Evolutionary conservation across 2,888 invertebrate species (phyloP).

Genomic region (Dynastes hyllus): DNA sequence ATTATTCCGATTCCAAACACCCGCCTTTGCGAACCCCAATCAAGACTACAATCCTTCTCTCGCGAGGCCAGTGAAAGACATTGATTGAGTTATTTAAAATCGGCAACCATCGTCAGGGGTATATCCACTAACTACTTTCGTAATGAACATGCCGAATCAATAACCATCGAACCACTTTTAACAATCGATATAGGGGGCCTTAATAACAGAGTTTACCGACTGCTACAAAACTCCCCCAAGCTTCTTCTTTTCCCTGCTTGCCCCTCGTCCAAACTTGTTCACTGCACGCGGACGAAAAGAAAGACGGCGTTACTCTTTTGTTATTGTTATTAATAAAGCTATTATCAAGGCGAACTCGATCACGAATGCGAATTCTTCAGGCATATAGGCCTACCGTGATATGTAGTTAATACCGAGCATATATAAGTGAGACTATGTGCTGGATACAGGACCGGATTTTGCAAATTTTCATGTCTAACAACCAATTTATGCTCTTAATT

Average conservation of each 20-base stretch:
- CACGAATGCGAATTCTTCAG: slow-evolving; percentile 16
- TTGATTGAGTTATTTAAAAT: slow-evolving; percentile 22
- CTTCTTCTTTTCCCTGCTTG: background rate
- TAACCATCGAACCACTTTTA: slow-evolving; percentile 19
- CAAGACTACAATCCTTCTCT: background rate
- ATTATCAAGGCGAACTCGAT: slow-evolving; percentile 16
- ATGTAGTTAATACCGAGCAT: background rate
- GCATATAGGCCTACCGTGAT: slow-evolving; percentile 1
- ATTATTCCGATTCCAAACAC: no score
- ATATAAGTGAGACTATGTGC: background rate
- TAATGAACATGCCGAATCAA: slow-evolving; percentile 10
- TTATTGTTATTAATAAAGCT: slow-evolving; percentile 39
- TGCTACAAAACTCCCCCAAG: background rate
- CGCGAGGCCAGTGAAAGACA: background rate
- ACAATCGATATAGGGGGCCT: slow-evolving; percentile 5
- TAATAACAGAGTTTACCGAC: slow-evolving; percentile 2
- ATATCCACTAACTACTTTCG: background rate
- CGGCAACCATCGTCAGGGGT: background rate
- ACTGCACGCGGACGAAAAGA: background rate
- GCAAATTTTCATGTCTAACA: no score
- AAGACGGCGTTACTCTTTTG: slow-evolving; percentile 29
- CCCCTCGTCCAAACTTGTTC: background rate
- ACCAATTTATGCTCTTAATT: no score
- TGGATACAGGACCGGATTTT: no score
- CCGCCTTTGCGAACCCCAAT: background rate